Conservation (phyloP, 2,888 invertebrate genomes). For the Nesidiocoris tenuis region DNA sequence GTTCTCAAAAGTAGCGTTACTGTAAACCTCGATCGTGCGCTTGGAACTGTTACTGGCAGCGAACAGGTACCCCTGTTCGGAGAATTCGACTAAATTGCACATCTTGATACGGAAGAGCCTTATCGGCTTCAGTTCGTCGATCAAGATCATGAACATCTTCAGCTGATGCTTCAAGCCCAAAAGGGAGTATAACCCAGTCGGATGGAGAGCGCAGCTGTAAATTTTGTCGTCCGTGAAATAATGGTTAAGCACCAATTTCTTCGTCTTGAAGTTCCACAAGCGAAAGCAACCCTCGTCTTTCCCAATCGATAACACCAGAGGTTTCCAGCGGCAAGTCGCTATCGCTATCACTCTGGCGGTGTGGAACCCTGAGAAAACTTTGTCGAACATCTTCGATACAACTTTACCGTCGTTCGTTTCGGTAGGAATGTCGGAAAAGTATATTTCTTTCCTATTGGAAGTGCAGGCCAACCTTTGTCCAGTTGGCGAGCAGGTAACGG, state of each 20-base stretch:
- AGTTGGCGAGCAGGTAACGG: conserved; percentile 55
- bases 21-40: conserved; percentile 75
- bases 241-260: conserved; percentile 72
- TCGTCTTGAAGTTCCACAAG: conserved; percentile 89
- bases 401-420: neutral
- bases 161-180: conserved; percentile 90
- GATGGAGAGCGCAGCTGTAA: conserved; percentile 72
- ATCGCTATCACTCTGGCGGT: conserved; percentile 77
- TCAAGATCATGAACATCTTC: conserved; percentile 80
- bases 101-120: conserved; percentile 71
- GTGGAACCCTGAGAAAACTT: conserved; percentile 74
- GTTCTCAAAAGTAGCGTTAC: conserved; percentile 76
- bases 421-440: conserved; percentile 50
- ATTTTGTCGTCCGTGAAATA: conserved; percentile 77
- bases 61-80: conserved; percentile 84
- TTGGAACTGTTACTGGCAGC: conserved; percentile 80
- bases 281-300: conserved; percentile 78
- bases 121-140: conserved; percentile 75
- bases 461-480: conserved; percentile 57
- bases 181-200: conserved; percentile 73
- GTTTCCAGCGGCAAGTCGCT: conserved; percentile 85
- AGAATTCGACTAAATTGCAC: conserved; percentile 77
- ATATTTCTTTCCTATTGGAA: conserved; percentile 57
- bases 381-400: conserved; percentile 61
- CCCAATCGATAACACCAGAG: conserved; percentile 80